A percentile compares a stretch with the other conserved stretches of the same genome.
Conservation (phyloP, 2,888 invertebrate species). For the Chaetoderma sp. region DNA sequence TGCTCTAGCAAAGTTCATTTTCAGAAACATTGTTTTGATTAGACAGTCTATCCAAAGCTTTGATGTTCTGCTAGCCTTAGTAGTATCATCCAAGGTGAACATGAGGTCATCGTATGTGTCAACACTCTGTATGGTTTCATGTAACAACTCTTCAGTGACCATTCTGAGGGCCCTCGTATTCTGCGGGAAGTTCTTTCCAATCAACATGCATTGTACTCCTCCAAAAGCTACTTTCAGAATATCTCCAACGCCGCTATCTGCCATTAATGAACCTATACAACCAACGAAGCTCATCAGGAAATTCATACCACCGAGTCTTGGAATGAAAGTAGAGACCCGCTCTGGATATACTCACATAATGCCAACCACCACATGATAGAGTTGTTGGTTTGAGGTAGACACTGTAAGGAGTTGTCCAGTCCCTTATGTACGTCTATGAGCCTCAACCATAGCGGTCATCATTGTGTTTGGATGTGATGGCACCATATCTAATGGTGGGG, state of each 20-base stretch:
- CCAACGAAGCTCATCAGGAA: constrained; percentile 44
- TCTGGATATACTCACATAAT: constrained; percentile 37
- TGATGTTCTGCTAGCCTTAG: constrained; percentile 13
- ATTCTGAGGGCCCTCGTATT: constrained; percentile 36
- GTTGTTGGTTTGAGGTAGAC: constrained; percentile 34
- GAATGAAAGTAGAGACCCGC: constrained; percentile 24
- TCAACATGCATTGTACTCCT: constrained; percentile 39
- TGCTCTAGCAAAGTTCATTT: constrained; percentile 36
- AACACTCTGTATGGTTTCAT: constrained; percentile 4
- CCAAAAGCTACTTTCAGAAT: constrained; percentile 36
- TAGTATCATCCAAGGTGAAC: neutral
- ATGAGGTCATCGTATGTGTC: constrained; percentile 3
- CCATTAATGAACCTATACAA: constrained; percentile 37
- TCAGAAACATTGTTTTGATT: constrained; percentile 36
- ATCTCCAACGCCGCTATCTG: constrained; percentile 37
- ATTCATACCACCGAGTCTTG: constrained; percentile 44
- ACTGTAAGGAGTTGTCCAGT: constrained; percentile 23
- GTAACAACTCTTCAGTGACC: constrained; percentile 34
- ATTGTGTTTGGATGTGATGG: constrained; percentile 34
- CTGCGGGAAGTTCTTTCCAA: constrained; percentile 44
- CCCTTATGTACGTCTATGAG: constrained; percentile 21
- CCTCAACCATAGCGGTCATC: constrained; percentile 30
- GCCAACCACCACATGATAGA: constrained; percentile 35
- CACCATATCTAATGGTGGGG: constrained; percentile 31
- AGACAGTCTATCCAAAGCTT: constrained; percentile 35